A percentile compares a stretch with the other conserved stretches of the same genome.
phyloP scores from a whole-genome alignment of 2,113 vertebrate genomes.

The Gallinago undulata region DNA sequence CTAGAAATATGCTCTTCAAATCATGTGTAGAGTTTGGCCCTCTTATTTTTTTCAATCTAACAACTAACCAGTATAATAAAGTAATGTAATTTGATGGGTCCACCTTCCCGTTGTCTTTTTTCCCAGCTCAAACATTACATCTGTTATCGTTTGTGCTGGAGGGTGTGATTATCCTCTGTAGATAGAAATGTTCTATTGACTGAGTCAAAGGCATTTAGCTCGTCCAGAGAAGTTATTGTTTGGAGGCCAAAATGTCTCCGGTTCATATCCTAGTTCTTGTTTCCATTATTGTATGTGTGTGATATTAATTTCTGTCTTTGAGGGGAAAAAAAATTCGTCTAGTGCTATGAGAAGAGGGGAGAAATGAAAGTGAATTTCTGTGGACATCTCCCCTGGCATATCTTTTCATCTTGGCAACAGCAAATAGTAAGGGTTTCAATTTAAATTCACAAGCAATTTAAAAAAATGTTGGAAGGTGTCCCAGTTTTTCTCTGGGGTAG shows the following conservation, averaged over 20 bases:
- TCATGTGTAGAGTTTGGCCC: background rate
- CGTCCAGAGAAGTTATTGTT: constrained; percentile 61
- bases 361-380: background rate
- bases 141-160: constrained; percentile 1
- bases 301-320: constrained; percentile 63
- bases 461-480: background rate
- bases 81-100: background rate
- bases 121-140: background rate
- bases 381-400: background rate
- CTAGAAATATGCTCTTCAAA: background rate
- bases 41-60: background rate
- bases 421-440: background rate
- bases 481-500: background rate
- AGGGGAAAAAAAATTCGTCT: background rate
- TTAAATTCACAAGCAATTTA: background rate
- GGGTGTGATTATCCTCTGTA: background rate
- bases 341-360: constrained; percentile 5
- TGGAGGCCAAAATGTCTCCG: constrained; percentile 65
- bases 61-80: background rate
- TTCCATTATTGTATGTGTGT: constrained; percentile 21
- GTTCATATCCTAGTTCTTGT: constrained; percentile 57
- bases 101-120: background rate
- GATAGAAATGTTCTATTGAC: constrained; percentile 33
- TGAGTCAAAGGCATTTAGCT: constrained; percentile 43
- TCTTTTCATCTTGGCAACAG: background rate